These are phyloP conservation scores for Drosophila novamexicana DNA, from an alignment of 1,140 invertebrate genomes.

Conservation along the genomic window DNA sequence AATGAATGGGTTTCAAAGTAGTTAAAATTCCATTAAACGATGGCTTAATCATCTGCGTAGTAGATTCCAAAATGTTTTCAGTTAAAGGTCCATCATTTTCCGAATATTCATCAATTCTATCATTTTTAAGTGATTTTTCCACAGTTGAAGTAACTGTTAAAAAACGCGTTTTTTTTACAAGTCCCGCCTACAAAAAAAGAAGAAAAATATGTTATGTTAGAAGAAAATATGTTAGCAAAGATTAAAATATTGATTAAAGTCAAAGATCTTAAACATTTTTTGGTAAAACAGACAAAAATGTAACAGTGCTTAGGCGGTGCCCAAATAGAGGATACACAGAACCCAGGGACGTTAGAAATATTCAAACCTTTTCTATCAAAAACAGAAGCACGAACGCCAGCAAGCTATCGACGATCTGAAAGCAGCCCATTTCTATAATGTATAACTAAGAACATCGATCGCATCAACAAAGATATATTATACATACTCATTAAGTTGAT, in stretches of 20 bases:
- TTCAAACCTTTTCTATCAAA: too few relatives aligned
- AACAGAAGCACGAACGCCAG: too few relatives aligned
- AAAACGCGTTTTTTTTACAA: slow-evolving; percentile 93
- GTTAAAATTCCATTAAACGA: slow-evolving; percentile 91
- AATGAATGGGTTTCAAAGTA: slow-evolving; percentile 91
- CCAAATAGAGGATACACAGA: too few relatives aligned
- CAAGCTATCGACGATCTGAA: too few relatives aligned
- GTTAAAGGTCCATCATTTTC: slow-evolving; percentile 89
- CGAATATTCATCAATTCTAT: slow-evolving; percentile 85
- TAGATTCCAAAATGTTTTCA: slow-evolving; percentile 93
- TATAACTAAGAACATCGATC: too few relatives aligned
- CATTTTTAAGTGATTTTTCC: slow-evolving; percentile 89
- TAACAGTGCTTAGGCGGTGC: too few relatives aligned
- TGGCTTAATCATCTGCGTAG: slow-evolving; percentile 89
- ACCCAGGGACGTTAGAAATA: too few relatives aligned
- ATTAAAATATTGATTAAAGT: background rate
- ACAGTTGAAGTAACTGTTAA: slow-evolving; percentile 93
- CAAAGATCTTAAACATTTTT: background rate
- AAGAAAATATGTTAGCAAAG: too few relatives aligned
- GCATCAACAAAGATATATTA: too few relatives aligned
- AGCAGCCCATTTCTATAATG: too few relatives aligned
- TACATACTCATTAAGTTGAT: too few relatives aligned
- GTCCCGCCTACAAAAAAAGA: slow-evolving; percentile 89
- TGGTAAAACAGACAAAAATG: too few relatives aligned
- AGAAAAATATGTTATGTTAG: background rate